Evolutionary conservation across 2,888 invertebrate species (phyloP).

Genomic region (Rhimphoctona megacephalus): DNA sequence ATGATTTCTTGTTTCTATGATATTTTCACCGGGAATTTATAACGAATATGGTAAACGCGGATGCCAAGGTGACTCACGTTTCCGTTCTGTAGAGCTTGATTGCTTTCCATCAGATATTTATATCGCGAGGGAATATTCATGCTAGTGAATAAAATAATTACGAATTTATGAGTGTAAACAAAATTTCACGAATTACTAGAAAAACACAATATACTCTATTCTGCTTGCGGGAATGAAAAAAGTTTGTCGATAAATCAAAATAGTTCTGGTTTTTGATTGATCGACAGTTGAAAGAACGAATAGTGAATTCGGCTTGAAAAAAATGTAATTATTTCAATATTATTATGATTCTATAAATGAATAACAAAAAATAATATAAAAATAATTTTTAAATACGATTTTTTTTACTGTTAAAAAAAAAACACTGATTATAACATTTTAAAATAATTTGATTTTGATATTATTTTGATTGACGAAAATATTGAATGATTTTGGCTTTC

Average conservation of each 20-base stretch:
- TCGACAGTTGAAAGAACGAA: too few species aligned
- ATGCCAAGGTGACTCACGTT: neutral
- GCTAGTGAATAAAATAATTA: neutral
- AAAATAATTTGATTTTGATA: neutral
- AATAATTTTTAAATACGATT: too few species aligned
- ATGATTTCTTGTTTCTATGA: neutral
- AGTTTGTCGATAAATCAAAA: too few species aligned
- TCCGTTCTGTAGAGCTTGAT: neutral
- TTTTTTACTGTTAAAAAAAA: too few species aligned
- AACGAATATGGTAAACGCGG: slow-evolving; percentile 13
- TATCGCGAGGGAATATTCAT: slow-evolving; percentile 17
- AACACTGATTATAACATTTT: too few species aligned
- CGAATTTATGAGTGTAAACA: neutral
- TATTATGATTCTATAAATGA: neutral
- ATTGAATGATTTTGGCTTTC: neutral
- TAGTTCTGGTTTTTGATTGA: too few species aligned
- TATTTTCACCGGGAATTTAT: neutral
- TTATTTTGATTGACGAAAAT: neutral
- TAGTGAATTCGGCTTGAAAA: too few species aligned
- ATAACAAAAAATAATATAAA: neutral
- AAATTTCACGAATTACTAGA: neutral
- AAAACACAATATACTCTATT: neutral
- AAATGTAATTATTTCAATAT: too few species aligned
- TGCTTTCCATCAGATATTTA: slow-evolving; percentile 1
- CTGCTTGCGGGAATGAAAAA: neutral